Evolutionary conservation across 2,888 invertebrate species (phyloP).

Genomic region (Dasypogon diadema): DNA sequence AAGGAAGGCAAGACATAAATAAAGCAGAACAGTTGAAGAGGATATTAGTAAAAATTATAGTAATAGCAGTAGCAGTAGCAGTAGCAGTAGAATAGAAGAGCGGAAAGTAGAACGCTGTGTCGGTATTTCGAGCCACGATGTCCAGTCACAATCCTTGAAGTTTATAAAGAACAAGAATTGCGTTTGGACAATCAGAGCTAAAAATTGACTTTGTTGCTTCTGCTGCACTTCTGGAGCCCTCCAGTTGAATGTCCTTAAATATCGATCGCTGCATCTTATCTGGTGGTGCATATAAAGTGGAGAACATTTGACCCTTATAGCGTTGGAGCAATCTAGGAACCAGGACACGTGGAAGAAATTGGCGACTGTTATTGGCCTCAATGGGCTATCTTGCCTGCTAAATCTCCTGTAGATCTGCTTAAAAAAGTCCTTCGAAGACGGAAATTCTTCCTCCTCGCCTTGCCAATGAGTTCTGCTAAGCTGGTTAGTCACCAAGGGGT

Average conservation of each 20-base stretch:
- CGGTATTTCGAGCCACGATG: slow-evolving; percentile 69
- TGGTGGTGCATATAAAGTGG: slow-evolving; percentile 20
- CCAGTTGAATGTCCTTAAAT: slow-evolving; percentile 1
- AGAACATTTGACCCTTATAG: slow-evolving; percentile 12
- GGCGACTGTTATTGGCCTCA: slow-evolving; percentile 30
- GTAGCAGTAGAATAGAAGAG: background rate
- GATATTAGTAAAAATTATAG: slow-evolving; percentile 44
- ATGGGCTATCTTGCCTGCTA: slow-evolving; percentile 9
- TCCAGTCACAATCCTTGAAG: slow-evolving; percentile 69
- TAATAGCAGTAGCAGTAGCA: slow-evolving; percentile 1
- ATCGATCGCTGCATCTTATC: slow-evolving; percentile 3
- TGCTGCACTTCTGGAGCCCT: slow-evolving; percentile 39
- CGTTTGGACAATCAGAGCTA: slow-evolving; percentile 71
- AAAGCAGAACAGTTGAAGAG: slow-evolving; percentile 18
- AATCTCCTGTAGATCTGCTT: background rate
- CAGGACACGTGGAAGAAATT: slow-evolving; percentile 25
- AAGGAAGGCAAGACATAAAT: slow-evolving; percentile 22
- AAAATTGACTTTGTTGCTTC: slow-evolving; percentile 64
- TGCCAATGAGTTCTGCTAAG: slow-evolving; percentile 21
- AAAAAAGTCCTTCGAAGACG: slow-evolving; percentile 27
- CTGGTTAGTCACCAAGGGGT: slow-evolving; percentile 36
- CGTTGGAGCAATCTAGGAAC: background rate
- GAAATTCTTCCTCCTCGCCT: slow-evolving; percentile 1
- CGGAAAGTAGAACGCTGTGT: slow-evolving; percentile 59
- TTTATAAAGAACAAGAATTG: slow-evolving; percentile 68